Conservation (phyloP, 2,797 vertebrate species). For the Darevskia mixta region DNA sequence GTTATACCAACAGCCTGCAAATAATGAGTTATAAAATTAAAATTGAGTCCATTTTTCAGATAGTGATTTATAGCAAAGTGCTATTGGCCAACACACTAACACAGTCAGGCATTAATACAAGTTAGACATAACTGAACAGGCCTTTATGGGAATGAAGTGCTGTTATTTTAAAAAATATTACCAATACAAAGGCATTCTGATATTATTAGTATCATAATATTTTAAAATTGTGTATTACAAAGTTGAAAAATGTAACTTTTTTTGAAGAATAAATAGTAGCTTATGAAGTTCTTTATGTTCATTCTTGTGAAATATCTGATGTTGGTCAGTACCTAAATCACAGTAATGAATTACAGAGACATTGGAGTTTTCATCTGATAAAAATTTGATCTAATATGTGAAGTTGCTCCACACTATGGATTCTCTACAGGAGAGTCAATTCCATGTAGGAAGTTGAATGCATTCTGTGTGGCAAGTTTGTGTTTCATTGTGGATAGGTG, state of each 20-base stretch:
- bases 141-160: conserved; percentile 81
- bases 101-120: conserved; percentile 81
- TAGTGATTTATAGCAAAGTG: conserved; percentile 80
- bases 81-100: conserved; percentile 80
- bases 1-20: conserved; percentile 72
- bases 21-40: conserved; percentile 82
- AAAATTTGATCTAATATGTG: conserved; percentile 7
- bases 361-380: conserved; percentile 6
- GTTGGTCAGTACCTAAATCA: rapidly evolving
- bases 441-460: background rate
- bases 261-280: conserved; percentile 47
- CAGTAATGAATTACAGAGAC: conserved; percentile 11
- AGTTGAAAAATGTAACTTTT: conserved; percentile 56
- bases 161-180: conserved; percentile 78
- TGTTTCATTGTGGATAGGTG: background rate
- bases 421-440: background rate
- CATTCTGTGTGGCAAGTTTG: background rate
- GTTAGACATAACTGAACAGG: conserved; percentile 76
- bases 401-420: background rate
- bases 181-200: conserved; percentile 75
- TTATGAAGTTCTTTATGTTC: conserved; percentile 16
- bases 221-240: conserved; percentile 57
- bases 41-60: conserved; percentile 80
- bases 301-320: conserved; percentile 26
- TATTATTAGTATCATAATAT: conserved; percentile 71